These are phyloP conservation scores for Ctenochaetus hawaiiensis DNA, from an alignment of 2,797 vertebrate species.

Conservation along the genomic window DNA sequence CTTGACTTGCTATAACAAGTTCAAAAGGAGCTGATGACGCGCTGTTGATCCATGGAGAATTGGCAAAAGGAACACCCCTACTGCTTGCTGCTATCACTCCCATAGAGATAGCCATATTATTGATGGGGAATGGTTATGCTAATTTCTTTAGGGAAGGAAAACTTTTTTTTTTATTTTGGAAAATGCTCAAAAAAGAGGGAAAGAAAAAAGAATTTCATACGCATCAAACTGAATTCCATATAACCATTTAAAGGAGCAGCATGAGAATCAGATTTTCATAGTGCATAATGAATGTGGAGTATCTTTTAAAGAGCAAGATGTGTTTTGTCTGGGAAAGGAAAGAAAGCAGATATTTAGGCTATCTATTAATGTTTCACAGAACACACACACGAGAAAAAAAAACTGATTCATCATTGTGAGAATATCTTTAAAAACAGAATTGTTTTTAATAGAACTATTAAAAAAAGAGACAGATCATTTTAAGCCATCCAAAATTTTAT, in stretches of 20 bases:
- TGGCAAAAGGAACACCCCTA: constrained; percentile 95
- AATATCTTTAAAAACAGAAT: constrained; percentile 23
- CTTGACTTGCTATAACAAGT: constrained; percentile 99
- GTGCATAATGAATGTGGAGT: constrained; percentile 85
- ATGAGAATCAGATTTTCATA: constrained; percentile 88
- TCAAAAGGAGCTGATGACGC: constrained; percentile 98
- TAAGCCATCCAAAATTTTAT: neutral
- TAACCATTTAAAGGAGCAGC: constrained; percentile 89
- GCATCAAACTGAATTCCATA: constrained; percentile 90
- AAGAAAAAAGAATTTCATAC: constrained; percentile 88
- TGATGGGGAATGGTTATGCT: constrained; percentile 94
- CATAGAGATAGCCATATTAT: constrained; percentile 96
- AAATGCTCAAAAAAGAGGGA: constrained; percentile 88
- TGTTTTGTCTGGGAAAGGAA: constrained; percentile 79
- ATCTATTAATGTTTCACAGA: constrained; percentile 69
- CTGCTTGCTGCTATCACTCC: constrained; percentile 94
- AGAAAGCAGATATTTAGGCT: constrained; percentile 73
- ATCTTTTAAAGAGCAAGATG: constrained; percentile 73
- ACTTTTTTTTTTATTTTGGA: constrained; percentile 87
- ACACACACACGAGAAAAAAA: constrained; percentile 26
- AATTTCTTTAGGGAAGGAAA: constrained; percentile 90
- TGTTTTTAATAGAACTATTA: neutral
- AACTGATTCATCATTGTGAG: neutral
- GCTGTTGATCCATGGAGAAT: constrained; percentile 96
- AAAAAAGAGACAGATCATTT: neutral